Evolutionary conservation across 2,888 invertebrate species (phyloP).

Genomic region (Rhorus exstirpatorius): DNA sequence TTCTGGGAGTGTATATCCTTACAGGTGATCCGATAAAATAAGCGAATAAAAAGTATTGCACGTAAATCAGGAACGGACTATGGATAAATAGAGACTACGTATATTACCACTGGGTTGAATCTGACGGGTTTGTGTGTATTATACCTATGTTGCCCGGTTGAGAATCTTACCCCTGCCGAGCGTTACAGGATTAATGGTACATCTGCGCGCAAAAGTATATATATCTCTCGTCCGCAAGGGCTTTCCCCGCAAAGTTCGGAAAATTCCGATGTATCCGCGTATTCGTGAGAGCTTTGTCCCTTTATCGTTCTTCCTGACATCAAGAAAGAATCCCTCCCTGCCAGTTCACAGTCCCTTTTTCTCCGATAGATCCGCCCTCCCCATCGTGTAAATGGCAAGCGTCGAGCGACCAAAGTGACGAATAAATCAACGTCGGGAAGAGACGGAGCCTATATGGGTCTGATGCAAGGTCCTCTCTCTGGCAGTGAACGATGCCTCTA

Average conservation of each 20-base stretch:
- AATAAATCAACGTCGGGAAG: conserved; percentile 75
- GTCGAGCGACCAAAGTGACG: conserved; percentile 71
- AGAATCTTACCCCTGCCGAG: conserved; percentile 63
- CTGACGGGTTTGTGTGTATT: conserved; percentile 15
- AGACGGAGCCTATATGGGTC: conserved; percentile 19
- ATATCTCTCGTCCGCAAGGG: conserved; percentile 46
- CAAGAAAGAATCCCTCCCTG: background rate
- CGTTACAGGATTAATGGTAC: conserved; percentile 67
- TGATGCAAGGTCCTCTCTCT: conserved; percentile 11
- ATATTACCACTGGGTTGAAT: conserved; percentile 18
- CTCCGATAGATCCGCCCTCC: conserved; percentile 60
- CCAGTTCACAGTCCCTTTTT: conserved; percentile 64
- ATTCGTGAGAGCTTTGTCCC: conserved; percentile 1
- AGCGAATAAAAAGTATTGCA: conserved; percentile 48
- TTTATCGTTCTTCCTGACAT: background rate
- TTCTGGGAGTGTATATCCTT: background rate
- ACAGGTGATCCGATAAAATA: background rate
- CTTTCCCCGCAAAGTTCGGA: conserved; percentile 59
- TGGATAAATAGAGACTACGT: conserved; percentile 10
- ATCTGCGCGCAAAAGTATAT: conserved; percentile 68
- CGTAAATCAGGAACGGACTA: conserved; percentile 48
- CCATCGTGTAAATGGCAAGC: conserved; percentile 73
- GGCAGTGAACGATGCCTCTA: conserved; percentile 33
- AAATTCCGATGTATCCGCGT: conserved; percentile 60
- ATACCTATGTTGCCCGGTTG: conserved; percentile 18